These are phyloP conservation scores for Bathynomus jamesi DNA, from an alignment of 1,140 invertebrate genomes.

Conservation along the genomic window DNA sequence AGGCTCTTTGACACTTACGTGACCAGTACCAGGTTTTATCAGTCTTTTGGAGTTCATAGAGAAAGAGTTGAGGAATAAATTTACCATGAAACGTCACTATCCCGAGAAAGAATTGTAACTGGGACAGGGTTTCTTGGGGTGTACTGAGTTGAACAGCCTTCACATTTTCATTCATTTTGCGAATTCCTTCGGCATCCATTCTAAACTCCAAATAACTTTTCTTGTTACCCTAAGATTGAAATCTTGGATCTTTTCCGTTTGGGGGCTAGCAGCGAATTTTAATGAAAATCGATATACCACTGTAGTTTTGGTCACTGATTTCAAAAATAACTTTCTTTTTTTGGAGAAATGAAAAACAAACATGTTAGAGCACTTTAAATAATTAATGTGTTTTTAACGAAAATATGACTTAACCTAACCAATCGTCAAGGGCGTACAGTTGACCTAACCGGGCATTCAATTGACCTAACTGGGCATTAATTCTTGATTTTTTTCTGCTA, in stretches of 20 bases:
- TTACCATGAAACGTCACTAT: not conserved
- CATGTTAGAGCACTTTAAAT: too few species aligned
- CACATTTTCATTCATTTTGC: not conserved
- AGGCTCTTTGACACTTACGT: too few species aligned
- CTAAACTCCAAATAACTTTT: not conserved
- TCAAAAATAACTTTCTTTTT: too few species aligned
- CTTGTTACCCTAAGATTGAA: not conserved
- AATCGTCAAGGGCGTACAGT: too few species aligned
- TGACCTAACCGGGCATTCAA: too few species aligned
- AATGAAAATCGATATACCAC: not conserved
- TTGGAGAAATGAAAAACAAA: too few species aligned
- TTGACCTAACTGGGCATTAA: too few species aligned
- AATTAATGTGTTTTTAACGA: too few species aligned
- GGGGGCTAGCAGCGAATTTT: not conserved
- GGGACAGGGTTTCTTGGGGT: not conserved
- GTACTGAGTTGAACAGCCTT: not conserved
- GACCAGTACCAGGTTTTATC: constrained; percentile 37
- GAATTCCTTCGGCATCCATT: not conserved
- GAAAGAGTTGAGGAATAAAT: not conserved
- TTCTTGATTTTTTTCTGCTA: too few species aligned
- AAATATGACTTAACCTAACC: too few species aligned
- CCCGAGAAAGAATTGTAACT: constrained; percentile 5
- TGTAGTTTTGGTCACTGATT: not conserved
- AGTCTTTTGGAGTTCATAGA: constrained; percentile 2
- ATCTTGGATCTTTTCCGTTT: too few species aligned